Evolutionary conservation across 2,888 invertebrate genomes (phyloP), one percentile per base, ranked within the genome.

Genomic region (Xylocampa areola): DNA sequence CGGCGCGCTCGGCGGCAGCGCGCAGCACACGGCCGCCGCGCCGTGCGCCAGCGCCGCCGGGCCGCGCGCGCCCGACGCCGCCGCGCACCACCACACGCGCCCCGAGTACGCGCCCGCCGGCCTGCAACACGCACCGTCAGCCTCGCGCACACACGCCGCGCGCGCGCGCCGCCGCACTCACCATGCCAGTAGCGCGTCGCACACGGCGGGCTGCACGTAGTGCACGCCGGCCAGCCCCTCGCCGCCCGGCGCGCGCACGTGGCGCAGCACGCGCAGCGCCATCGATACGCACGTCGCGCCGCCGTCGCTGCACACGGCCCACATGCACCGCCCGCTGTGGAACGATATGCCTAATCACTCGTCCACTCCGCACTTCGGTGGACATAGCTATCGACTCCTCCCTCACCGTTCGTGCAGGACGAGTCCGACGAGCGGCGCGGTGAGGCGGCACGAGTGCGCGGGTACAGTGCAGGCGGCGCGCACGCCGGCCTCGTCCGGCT

Each of bases 401-500:
- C 10, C 58, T 64, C 45, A 86, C 87, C 77, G 73, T n/a, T 73
- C 69, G 43, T 81, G 80, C 2, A 80, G 45, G 2, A 61, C 76
- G 17, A 89, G 72, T 0, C 88, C 89, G 10, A 79, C 60, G n/a
- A 86, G 69, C n/a, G 72, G 52, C 16, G 76, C 68, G 14, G 62
- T 63, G 63, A 57, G 71, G 52, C 23, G 52, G 43, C 43, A 80
- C 58, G 7, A 2, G 36, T 47, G 75, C 13, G 2, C 27, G 16
- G 79, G 85, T 30, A 80, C 66, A 36, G 75, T 51, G 78, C 89
- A 89, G 30, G 75, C 76, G 36, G 85, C 84, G 57, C 89, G 88
- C 61, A 86, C 79, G 27, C 61, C 58, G 4, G 50, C 73, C 58
- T 77, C 84, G 74, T 68, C 75, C 4, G 80, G 82, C 35, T 67